Percentiles rank a stretch among this genome's conserved stretches.
These are phyloP conservation scores for Mustela lutreola DNA, from an alignment of 2,113 vertebrate species.

Conservation along the genomic window DNA sequence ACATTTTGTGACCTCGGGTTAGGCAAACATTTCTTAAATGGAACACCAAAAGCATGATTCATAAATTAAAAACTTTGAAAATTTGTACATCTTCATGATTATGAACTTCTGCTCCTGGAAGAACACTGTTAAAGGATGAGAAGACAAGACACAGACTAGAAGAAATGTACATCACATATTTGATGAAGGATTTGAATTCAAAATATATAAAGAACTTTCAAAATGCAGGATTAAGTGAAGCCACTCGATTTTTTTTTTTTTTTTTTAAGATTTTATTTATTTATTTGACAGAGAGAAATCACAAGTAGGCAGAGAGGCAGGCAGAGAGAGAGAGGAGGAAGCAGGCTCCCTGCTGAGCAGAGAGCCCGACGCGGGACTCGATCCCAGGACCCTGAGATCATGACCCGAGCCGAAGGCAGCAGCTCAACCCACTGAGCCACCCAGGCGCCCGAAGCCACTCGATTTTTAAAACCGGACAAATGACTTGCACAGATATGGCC, in stretches of 20 bases:
- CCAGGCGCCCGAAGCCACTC: too few relatives aligned
- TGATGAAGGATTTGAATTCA: neutral
- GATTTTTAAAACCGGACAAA: neutral
- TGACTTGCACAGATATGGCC: neutral
- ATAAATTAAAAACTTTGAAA: neutral
- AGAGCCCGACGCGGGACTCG: too few relatives aligned
- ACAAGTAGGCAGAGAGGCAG: too few relatives aligned
- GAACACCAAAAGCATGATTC: neutral
- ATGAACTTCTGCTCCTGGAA: neutral
- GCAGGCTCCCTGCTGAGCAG: too few relatives aligned
- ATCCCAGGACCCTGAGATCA: too few relatives aligned
- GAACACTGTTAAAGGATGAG: neutral
- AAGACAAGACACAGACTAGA: neutral
- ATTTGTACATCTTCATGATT: neutral
- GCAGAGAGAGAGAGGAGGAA: too few relatives aligned
- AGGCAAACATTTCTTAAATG: neutral
- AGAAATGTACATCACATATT: neutral
- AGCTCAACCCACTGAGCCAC: too few relatives aligned
- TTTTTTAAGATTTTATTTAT: too few relatives aligned
- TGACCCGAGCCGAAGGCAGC: too few relatives aligned
- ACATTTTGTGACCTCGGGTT: neutral
- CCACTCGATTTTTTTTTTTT: neutral
- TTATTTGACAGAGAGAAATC: too few relatives aligned
- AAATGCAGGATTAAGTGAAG: neutral
- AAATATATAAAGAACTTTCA: neutral